Percentiles rank a stretch among this genome's conserved stretches.
Conservation (phyloP, 2,797 vertebrate species). For the Tangara arthus region DNA sequence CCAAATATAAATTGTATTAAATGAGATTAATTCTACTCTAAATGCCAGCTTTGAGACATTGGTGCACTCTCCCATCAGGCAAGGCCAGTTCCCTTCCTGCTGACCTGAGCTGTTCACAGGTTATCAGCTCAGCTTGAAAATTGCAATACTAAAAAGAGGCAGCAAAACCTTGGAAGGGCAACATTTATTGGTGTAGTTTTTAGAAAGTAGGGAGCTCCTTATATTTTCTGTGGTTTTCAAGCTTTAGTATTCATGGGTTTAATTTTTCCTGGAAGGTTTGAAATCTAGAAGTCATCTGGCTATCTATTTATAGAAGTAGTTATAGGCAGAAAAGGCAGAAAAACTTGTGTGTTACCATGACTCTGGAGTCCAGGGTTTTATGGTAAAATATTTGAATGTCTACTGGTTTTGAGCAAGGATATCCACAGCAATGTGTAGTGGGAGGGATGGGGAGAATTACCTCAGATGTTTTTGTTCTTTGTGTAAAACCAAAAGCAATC, state of each 20-base stretch:
- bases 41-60: background rate
- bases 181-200: background rate
- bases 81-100: background rate
- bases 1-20: background rate
- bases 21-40: background rate
- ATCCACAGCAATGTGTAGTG: background rate
- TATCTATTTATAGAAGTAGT: background rate
- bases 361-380: background rate
- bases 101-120: background rate
- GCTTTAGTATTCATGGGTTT: background rate
- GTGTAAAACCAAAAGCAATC: background rate
- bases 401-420: no score
- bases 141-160: background rate
- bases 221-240: background rate
- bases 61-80: background rate
- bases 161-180: background rate
- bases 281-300: background rate
- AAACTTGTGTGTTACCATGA: background rate
- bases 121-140: background rate
- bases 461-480: background rate
- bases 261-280: background rate
- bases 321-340: background rate
- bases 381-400: background rate
- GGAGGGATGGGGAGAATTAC: background rate
- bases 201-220: background rate